phyloP scores from a whole-genome alignment of 1,140 invertebrate genomes.

The Bombus consobrinus region DNA sequence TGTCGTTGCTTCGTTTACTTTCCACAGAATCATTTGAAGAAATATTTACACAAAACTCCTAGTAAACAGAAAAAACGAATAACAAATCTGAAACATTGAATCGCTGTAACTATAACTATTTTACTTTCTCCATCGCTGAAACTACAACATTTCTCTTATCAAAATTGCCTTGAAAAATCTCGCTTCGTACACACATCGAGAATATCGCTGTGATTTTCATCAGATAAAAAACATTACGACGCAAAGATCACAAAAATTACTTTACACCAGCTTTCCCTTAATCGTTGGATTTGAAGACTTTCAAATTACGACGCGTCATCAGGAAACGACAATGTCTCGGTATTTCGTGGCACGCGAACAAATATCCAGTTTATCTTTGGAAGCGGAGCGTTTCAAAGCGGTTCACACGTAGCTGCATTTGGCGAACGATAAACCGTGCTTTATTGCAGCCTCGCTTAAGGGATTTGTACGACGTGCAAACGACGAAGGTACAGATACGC shows the following conservation, averaged over 20 bases:
- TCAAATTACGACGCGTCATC: slow-evolving; percentile 7
- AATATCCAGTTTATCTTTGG: slow-evolving; percentile 48
- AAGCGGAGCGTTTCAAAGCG: slow-evolving; percentile 36
- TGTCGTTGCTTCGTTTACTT: background rate
- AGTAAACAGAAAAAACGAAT: background rate
- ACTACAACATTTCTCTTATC: too few relatives aligned
- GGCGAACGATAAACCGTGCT: slow-evolving; percentile 74
- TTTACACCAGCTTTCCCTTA: too few relatives aligned
- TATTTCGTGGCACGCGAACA: slow-evolving; percentile 35
- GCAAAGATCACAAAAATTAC: too few relatives aligned
- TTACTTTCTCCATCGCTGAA: too few relatives aligned
- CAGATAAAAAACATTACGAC: too few relatives aligned
- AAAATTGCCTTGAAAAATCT: too few relatives aligned
- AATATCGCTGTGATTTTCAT: too few relatives aligned
- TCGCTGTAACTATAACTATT: too few relatives aligned
- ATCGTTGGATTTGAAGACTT: background rate
- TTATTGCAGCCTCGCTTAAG: slow-evolving; percentile 74
- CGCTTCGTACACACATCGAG: too few relatives aligned
- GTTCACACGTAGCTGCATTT: slow-evolving; percentile 55
- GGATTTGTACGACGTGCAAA: slow-evolving; percentile 76
- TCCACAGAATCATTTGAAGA: too few relatives aligned
- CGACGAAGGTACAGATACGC: slow-evolving; percentile 65
- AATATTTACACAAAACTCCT: background rate
- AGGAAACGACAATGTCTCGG: slow-evolving; percentile 4
- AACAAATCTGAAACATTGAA: too few relatives aligned